These are phyloP conservation scores for Acronicta alni DNA, from an alignment of 2,888 invertebrate genomes.

Conservation along the genomic window DNA sequence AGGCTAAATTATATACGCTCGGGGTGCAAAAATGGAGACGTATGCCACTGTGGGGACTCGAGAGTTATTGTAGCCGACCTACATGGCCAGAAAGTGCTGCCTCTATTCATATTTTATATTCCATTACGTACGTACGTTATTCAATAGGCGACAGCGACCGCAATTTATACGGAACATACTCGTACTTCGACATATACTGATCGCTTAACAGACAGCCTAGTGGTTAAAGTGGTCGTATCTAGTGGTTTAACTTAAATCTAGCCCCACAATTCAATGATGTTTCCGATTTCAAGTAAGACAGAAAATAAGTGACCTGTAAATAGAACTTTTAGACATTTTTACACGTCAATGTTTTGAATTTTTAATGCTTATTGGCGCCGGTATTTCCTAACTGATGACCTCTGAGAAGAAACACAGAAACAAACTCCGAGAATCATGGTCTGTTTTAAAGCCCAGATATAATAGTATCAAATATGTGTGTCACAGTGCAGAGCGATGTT, in stretches of 20 bases:
- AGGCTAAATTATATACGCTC: constrained; percentile 85
- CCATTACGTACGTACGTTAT: constrained; percentile 75
- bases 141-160: constrained; percentile 66
- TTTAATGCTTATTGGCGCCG: too few species aligned
- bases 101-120: constrained; percentile 82
- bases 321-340: too few species aligned
- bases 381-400: too few species aligned
- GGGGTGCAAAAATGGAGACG: constrained; percentile 86
- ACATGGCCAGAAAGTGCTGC: constrained; percentile 70
- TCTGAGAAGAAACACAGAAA: too few species aligned
- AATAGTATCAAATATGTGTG: too few species aligned
- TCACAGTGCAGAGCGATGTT: too few species aligned
- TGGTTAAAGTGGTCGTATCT: background rate
- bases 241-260: background rate
- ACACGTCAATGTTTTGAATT: too few species aligned
- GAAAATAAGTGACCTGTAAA: too few species aligned
- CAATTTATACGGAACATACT: constrained; percentile 64
- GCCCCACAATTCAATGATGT: too few species aligned
- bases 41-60: constrained; percentile 81
- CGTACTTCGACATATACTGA: constrained; percentile 46
- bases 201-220: background rate
- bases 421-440: too few species aligned
- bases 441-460: too few species aligned
- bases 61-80: constrained; percentile 76
- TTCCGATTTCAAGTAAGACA: too few species aligned